Percentiles rank a stretch among this genome's conserved stretches.
Evolutionary conservation across 2,888 invertebrate genomes (phyloP).

Genomic region (Trissolcus brochymenae): DNA sequence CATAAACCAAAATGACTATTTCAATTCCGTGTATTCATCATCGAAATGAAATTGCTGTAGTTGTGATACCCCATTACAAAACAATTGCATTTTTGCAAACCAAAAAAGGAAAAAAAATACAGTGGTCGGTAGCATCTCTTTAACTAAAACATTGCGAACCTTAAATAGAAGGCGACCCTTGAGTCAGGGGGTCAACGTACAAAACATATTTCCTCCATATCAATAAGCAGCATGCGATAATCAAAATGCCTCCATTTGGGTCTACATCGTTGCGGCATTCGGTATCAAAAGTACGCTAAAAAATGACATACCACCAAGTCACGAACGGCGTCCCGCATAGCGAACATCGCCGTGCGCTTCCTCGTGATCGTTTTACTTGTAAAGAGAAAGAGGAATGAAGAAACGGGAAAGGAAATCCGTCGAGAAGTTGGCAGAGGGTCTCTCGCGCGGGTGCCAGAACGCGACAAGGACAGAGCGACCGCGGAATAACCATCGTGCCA

Average conservation of each 20-base stretch:
- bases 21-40: too few relatives aligned
- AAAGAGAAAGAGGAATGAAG: conserved; percentile 23
- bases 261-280: conserved; percentile 54
- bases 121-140: conserved; percentile 30
- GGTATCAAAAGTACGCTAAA: conserved; percentile 55
- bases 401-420: conserved; percentile 17
- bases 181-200: conserved; percentile 42
- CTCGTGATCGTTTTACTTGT: conserved; percentile 54
- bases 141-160: conserved; percentile 40
- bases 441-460: conserved; percentile 38
- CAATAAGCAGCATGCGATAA: conserved; percentile 57
- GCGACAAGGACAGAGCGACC: conserved; percentile 35
- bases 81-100: conserved; percentile 21
- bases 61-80: conserved; percentile 16
- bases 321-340: conserved; percentile 57
- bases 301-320: conserved; percentile 56
- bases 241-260: conserved; percentile 56
- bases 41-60: not conserved
- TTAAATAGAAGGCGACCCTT: conserved; percentile 42
- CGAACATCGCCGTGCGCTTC: conserved; percentile 55
- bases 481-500: conserved; percentile 47
- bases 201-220: conserved; percentile 42
- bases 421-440: conserved; percentile 45
- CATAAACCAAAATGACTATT: too few relatives aligned
- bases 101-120: conserved; percentile 13